Evolutionary conservation across 2,888 invertebrate species (phyloP).

Genomic region (Creontiades dilutus): DNA sequence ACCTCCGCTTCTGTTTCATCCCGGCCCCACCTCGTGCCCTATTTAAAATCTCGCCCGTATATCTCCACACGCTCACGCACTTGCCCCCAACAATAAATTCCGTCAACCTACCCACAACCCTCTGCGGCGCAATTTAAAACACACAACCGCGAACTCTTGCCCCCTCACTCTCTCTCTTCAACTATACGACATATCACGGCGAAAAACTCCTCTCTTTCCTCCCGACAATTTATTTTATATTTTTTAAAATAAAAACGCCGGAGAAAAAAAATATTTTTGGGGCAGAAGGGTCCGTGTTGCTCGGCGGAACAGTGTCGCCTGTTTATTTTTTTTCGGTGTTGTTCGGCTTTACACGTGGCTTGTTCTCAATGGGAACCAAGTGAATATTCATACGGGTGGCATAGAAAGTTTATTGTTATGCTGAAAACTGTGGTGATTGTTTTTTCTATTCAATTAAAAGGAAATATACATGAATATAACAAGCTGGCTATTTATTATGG

Average conservation of each 20-base stretch:
- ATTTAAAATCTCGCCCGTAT: slow-evolving; percentile 26
- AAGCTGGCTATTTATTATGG: background rate
- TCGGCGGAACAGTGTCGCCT: background rate
- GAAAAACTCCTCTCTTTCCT: slow-evolving; percentile 7
- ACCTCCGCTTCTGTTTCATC: slow-evolving; percentile 17
- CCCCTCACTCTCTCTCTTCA: background rate
- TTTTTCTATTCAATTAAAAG: background rate
- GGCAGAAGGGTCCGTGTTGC: background rate
- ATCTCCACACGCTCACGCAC: slow-evolving; percentile 51
- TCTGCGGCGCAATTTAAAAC: slow-evolving; percentile 60
- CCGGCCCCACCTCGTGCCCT: background rate
- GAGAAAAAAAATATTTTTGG: background rate
- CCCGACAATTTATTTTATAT: slow-evolving; percentile 39
- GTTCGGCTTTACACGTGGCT: slow-evolving; percentile 25
- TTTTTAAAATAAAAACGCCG: background rate
- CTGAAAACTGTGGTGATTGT: background rate
- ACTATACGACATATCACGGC: slow-evolving; percentile 21
- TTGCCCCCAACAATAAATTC: slow-evolving; percentile 52
- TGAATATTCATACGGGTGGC: background rate
- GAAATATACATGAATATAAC: background rate
- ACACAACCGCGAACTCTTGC: slow-evolving; percentile 25
- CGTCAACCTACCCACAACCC: slow-evolving; percentile 48
- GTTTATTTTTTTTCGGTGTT: background rate
- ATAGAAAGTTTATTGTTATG: slow-evolving; percentile 25
- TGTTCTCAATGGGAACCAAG: slow-evolving; percentile 7